Base-by-base conservation (phyloP, 2,888 invertebrate genomes). In the Nomada ferruginata region DNA sequence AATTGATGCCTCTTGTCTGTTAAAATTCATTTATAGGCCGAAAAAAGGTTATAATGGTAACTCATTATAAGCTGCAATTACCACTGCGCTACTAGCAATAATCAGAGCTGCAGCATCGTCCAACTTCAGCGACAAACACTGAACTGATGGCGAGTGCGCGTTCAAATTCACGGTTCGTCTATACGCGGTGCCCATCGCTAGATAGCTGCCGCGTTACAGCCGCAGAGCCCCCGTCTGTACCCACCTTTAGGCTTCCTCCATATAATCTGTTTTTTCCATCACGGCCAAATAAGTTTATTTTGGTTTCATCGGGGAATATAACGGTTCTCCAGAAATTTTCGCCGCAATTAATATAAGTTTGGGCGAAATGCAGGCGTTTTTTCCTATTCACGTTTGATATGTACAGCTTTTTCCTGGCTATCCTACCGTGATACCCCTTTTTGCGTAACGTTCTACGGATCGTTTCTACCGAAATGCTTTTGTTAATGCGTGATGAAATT, bases 401-500 rank as follows among this genome's bases (percentile, higher is more conserved):
- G 44, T 63, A 63, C 3, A 44, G 5, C 9, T 44, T 44, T 29
- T 63, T 63, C 0, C 20, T 42, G 20, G 18, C 52, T 20, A 26
- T 18, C 20, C 52, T 65, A 52, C 26, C 26, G 15, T 65, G 52
- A 20, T 50, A 65, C 50, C 23, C 47, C 52, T 0, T 18, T 65
- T 65, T 50, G 13, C 65, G 29, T 50, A 65, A 50, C 18, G 52
- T 7, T 29, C 29, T 29, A 29, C 7, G 29, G 7, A 29, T 7
- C 29, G 7, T 29, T 7, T 29, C 29, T 29, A 29, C 5, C 7
- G 29, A 29, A 7, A 29, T 29, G 7, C 29, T 65, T 65, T 36
- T 53, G 18, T 66, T 36, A 53, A 53, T 66, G n/a, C 36, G 15
- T 66, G n/a, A 26, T 36, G 36, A 66, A 53, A 66, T 20, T 20